Conservation (phyloP, 2,113 vertebrate species). For the Oncorhynchus masou region DNA sequence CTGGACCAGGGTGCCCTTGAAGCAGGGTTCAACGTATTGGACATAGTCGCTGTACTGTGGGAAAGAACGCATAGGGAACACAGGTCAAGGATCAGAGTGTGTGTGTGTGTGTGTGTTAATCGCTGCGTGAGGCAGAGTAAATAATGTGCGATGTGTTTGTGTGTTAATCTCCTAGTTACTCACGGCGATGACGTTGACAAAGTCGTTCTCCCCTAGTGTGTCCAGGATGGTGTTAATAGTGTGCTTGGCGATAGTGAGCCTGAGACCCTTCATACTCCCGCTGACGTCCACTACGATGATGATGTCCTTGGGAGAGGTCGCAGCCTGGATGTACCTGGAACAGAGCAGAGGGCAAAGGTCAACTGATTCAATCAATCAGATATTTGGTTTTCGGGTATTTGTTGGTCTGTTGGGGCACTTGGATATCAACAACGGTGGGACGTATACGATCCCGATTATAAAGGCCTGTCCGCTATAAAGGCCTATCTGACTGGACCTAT, state of each 20-base stretch:
- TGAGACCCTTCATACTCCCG: slow-evolving; percentile 94
- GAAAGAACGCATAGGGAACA: slow-evolving; percentile 21
- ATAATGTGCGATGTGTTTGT: background rate
- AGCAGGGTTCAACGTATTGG: slow-evolving; percentile 93
- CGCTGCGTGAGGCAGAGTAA: too few species aligned
- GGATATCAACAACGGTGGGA: too few species aligned
- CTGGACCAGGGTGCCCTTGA: slow-evolving; percentile 91
- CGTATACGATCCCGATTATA: too few species aligned
- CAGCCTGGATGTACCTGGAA: slow-evolving; percentile 92
- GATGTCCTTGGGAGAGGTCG: slow-evolving; percentile 94
- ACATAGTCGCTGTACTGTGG: slow-evolving; percentile 91
- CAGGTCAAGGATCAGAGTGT: background rate
- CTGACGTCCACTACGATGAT: slow-evolving; percentile 91
- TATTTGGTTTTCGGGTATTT: background rate
- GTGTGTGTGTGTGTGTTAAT: background rate
- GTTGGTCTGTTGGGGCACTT: too few species aligned
- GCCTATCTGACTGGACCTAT: too few species aligned
- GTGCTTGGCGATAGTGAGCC: slow-evolving; percentile 92
- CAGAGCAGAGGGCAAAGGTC: too few species aligned
- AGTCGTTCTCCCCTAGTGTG: slow-evolving; percentile 95
- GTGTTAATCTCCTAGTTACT: slow-evolving; percentile 21
- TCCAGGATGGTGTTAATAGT: slow-evolving; percentile 91
- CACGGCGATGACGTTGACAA: slow-evolving; percentile 93
- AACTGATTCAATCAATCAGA: background rate
- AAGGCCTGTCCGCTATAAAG: too few species aligned